Conservation (phyloP, 30 jellyfish, hydroid and myxozoan species). For the Turritopsis rubra region DNA sequence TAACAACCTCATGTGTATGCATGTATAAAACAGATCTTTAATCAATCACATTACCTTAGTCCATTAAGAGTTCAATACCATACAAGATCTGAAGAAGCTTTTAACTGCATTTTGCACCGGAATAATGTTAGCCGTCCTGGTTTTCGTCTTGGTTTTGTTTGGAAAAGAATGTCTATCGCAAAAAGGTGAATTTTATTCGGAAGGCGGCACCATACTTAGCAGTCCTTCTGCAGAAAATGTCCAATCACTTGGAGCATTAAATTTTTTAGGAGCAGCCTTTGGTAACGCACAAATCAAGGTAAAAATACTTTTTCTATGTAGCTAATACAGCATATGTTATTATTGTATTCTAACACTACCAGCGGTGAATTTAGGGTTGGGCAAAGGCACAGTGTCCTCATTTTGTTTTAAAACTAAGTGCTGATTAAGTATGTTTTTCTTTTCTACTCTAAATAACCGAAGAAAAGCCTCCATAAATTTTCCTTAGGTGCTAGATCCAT, state of each 20-base stretch:
- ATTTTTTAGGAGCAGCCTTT: neutral
- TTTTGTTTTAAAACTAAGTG: no score
- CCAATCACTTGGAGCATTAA: neutral
- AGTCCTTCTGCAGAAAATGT: neutral
- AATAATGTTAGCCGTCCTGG: neutral
- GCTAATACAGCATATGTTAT: no score
- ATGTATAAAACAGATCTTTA: neutral
- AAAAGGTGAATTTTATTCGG: neutral
- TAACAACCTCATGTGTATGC: neutral
- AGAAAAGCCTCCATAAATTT: no score
- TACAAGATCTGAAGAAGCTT: neutral
- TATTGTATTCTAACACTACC: no score
- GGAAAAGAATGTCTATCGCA: neutral
- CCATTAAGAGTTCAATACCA: neutral
- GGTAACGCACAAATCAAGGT: neutral
- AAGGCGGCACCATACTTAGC: neutral
- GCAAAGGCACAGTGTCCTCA: no score
- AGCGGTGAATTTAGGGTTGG: no score
- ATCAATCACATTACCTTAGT: no score
- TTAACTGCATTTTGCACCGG: no score
- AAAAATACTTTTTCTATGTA: neutral
- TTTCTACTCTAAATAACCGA: no score
- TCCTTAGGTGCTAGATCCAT: no score
- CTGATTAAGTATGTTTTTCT: no score
- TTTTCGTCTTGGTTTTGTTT: neutral